phyloP scores from a whole-genome alignment of 1,140 invertebrate species.

The Scaptomyza graminum region DNA sequence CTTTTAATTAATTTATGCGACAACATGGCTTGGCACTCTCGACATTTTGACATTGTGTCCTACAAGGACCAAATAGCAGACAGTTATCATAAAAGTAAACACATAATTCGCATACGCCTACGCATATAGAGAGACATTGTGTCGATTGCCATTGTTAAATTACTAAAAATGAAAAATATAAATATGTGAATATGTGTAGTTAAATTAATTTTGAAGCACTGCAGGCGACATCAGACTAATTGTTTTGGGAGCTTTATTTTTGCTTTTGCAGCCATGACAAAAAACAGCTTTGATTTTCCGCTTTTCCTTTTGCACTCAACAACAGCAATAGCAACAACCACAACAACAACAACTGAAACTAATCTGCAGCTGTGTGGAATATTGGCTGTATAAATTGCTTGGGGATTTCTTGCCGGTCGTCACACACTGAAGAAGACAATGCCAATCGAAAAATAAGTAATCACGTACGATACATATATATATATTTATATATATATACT shows the following conservation, averaged over 20 bases:
- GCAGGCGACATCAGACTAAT: conserved; percentile 53
- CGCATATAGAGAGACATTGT: background rate
- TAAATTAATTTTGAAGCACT: conserved; percentile 58
- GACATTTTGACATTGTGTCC: background rate
- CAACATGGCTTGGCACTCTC: conserved; percentile 30
- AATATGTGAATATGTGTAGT: conserved; percentile 8
- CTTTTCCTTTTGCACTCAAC: conserved; percentile 45
- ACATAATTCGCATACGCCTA: conserved; percentile 1
- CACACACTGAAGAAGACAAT: conserved; percentile 36
- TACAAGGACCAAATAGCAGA: background rate
- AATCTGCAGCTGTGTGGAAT: conserved; percentile 49
- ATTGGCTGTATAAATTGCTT: conserved; percentile 66
- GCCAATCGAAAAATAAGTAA: conserved; percentile 42
- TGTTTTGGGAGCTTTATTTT: conserved; percentile 60
- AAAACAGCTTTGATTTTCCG: conserved; percentile 64
- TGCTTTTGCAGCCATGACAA: conserved; percentile 31
- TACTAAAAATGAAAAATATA: conserved; percentile 24
- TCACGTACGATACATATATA: background rate
- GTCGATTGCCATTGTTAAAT: conserved; percentile 9
- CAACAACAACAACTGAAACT: conserved; percentile 45
- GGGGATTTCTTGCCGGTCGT: conserved; percentile 47
- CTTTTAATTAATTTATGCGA: conserved; percentile 43
- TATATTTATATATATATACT: background rate
- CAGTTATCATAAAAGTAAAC: conserved; percentile 9
- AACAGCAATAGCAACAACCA: conserved; percentile 16